Conservation (phyloP, 2,113 vertebrate species). For the human (Homo sapiens) region GRCh38 chr12:100088001-100088500, state of each 20-base stretch:
- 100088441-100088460: background rate
- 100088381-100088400: background rate
- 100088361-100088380: background rate
- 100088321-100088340: background rate
- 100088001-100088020: background rate
- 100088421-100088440: background rate
- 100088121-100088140: background rate
- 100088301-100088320: background rate
- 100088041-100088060: background rate
- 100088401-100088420: constrained; percentile 5
- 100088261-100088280: background rate
- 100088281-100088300: background rate
- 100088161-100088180: background rate
- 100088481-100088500: background rate
- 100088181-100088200: background rate
- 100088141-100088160: background rate
- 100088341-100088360: background rate
- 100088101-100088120: background rate
- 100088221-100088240: background rate
- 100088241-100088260: background rate
- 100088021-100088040: background rate
- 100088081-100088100: background rate
- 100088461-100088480: background rate
- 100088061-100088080: background rate
- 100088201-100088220: background rate